Base-by-base conservation (phyloP, 2,113 vertebrate species). In the Clarias macrocephalus region DNA sequence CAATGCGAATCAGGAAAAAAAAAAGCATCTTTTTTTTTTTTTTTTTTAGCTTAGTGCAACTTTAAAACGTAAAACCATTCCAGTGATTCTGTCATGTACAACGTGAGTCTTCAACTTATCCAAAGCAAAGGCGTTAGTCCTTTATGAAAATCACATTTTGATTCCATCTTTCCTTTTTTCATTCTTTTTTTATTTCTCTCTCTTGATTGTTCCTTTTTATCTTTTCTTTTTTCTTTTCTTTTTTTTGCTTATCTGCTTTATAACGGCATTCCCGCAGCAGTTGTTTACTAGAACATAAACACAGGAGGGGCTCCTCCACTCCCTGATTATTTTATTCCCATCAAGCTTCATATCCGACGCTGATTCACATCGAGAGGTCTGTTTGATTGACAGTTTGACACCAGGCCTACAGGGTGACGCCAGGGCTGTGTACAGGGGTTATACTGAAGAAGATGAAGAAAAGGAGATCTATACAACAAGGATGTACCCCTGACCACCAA, bases 261-360 rank as follows among this genome's bases (percentile, higher is more conserved):
- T 90, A 91, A 93, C 89, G 90, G 93, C 92, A 92, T 93, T 92
- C 94, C 79, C 92, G 90, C 89, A 85, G 92, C 84, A 90, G 93
- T 89, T 92, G 94, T 95, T 95, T 95, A 95, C 93, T 94, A 94
- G 91, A 95, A 94, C 94, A 94, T 94, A 95, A 96, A 95, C 94
- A 90, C 92, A 92, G 92, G 90, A 94, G 91, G 85, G 86, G 83
- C 91, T 75, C 91, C 90, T 93, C 89, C 85, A 88, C 89, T 92
- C 89, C 91, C 92, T 91, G 91, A 54, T 89, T 85, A 90, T 92
- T 93, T 88, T 91, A 91, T 90, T 94, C 92, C 92, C 92, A 91
- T 91, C 91, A 88, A 91, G 89, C 91, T 94, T 93, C 92, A 83
- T 30, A 86, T 93, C 92, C 89, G 86, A 88, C 57, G 89, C 84